These are phyloP conservation scores for Diadophis punctatus DNA, from an alignment of 2,113 vertebrate species.

Conservation along the genomic window DNA sequence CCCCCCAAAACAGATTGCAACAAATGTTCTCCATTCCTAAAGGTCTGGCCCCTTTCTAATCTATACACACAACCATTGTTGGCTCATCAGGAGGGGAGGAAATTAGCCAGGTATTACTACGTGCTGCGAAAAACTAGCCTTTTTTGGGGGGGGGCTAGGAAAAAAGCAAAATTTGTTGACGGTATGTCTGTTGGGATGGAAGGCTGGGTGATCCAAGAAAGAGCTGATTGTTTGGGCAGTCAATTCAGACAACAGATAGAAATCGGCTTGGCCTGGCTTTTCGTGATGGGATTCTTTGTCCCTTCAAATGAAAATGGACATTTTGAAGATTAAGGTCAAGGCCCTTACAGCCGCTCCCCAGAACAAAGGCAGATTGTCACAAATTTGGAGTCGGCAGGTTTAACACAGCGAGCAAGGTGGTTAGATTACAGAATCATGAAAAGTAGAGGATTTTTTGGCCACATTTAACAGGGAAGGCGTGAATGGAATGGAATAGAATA, in stretches of 20 bases:
- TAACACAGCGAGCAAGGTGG: neutral
- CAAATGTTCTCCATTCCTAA: neutral
- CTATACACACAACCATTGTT: neutral
- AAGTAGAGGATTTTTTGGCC: neutral
- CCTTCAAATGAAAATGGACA: neutral
- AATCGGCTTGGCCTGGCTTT: neutral
- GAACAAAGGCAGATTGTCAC: neutral
- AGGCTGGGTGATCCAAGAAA: no score
- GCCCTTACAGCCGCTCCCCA: neutral
- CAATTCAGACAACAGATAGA: neutral
- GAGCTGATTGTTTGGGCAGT: neutral
- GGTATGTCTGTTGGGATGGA: no score
- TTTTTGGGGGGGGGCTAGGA: no score
- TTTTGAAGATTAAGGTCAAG: neutral
- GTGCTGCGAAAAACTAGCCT: no score
- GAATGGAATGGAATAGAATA: no score
- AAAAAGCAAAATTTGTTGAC: neutral
- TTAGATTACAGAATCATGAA: neutral
- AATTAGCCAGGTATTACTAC: neutral
- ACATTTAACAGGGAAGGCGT: neutral
- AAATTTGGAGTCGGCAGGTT: neutral
- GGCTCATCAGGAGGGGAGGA: rapidly evolving
- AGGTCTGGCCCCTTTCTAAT: neutral
- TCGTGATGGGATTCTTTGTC: neutral
- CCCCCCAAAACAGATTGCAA: neutral